These are phyloP conservation scores for Eumacrocentrus americanus DNA, from an alignment of 2,888 invertebrate genomes.

Conservation along the genomic window DNA sequence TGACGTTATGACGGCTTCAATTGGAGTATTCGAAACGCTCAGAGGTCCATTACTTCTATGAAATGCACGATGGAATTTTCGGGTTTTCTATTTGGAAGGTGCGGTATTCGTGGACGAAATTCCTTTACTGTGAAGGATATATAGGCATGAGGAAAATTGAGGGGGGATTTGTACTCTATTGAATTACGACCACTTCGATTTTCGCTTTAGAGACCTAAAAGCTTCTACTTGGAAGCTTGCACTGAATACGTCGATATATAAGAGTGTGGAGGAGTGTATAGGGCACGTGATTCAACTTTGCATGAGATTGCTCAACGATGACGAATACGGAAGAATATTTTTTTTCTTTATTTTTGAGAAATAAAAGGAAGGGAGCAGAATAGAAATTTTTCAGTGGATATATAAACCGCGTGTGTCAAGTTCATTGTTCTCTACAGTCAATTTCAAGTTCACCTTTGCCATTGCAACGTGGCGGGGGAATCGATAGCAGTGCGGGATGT, in stretches of 20 bases:
- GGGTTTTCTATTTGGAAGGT: constrained; percentile 20
- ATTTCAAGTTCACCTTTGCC: constrained; percentile 24
- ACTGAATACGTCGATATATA: constrained; percentile 5
- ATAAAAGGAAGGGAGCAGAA: background rate
- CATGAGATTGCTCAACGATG: constrained; percentile 15
- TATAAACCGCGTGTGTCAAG: constrained; percentile 1
- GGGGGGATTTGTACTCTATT: constrained; percentile 5
- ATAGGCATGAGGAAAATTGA: constrained; percentile 13
- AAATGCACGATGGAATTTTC: constrained; percentile 21
- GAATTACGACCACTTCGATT: constrained; percentile 17
- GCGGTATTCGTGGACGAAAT: constrained; percentile 13
- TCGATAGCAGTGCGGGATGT: constrained; percentile 18
- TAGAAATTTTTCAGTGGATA: background rate
- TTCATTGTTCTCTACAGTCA: constrained; percentile 15
- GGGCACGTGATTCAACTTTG: constrained; percentile 8
- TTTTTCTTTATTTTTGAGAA: too few relatives aligned
- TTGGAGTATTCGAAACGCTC: constrained; percentile 9
- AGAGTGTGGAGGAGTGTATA: too few relatives aligned
- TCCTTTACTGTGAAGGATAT: background rate
- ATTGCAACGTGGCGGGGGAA: constrained; percentile 3
- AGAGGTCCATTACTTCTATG: constrained; percentile 1
- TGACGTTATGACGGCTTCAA: constrained; percentile 14
- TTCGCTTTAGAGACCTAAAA: constrained; percentile 5
- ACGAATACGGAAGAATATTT: background rate
- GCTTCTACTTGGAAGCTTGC: background rate